Conservation (phyloP, 2,113 vertebrate species). For the Lophius piscatorius region DNA sequence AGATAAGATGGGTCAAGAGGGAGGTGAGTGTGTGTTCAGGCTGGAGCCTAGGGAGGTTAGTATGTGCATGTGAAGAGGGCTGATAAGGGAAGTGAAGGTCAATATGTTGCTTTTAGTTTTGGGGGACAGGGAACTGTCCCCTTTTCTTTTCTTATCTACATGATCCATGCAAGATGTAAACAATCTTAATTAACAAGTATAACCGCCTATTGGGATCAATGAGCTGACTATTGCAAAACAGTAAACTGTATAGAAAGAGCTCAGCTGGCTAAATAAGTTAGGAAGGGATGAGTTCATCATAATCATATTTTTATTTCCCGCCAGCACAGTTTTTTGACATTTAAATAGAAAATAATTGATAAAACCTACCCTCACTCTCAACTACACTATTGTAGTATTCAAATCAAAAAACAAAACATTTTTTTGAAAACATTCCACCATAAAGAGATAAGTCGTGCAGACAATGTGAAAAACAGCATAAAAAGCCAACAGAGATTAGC, state of each 20-base stretch:
- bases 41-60: slow-evolving; percentile 18
- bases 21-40: slow-evolving; percentile 29
- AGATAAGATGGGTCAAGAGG: slow-evolving; percentile 70
- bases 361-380: background rate
- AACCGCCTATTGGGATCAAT: slow-evolving; percentile 55
- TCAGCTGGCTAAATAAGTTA: slow-evolving; percentile 44
- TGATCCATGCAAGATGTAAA: slow-evolving; percentile 54
- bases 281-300: background rate
- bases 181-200: slow-evolving; percentile 67
- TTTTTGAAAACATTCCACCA: no score
- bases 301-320: slow-evolving; percentile 16
- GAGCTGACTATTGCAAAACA: slow-evolving; percentile 55
- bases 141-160: slow-evolving; percentile 36
- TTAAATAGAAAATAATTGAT: slow-evolving; percentile 12
- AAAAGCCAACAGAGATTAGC: slow-evolving; percentile 37
- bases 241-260: slow-evolving; percentile 36
- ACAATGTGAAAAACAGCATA: slow-evolving; percentile 43
- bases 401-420: slow-evolving; percentile 53
- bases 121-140: slow-evolving; percentile 46
- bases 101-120: slow-evolving; percentile 55
- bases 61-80: slow-evolving; percentile 34
- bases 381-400: slow-evolving; percentile 22
- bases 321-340: slow-evolving; percentile 15
- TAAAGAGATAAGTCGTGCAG: slow-evolving; percentile 29
- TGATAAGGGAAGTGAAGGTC: slow-evolving; percentile 64